Evolutionary conservation across 1,140 invertebrate species (phyloP), one percentile per base, ranked within the genome.

Genomic region (Euura lappo): DNA sequence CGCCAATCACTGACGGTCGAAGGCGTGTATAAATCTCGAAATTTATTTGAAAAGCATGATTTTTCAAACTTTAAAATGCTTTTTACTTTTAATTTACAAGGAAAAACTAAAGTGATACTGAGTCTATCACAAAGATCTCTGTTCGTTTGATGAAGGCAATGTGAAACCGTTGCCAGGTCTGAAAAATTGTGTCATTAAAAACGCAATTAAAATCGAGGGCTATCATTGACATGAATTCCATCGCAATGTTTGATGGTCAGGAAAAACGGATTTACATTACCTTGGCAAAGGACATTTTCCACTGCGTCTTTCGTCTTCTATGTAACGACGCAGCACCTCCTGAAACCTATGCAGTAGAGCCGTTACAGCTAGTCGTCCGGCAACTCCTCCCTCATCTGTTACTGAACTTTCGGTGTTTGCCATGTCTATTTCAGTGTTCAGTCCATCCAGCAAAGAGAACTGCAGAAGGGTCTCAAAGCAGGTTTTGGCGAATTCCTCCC

Each of bases 401-500:
- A 87, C 83, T 13, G 72, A 13, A 65, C 6, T 79, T 66, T 87
- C 88, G 64, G 80, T 79, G 45, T 81, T 75, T 44, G 84, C 83
- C 64, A 89, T 89, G 44, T 85, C 89, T 80, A 85, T 78, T 70
- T 90, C 88, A 73, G 87, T 86, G 76, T 88, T 89, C 64, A 92
- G 79, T 76, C 93, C 92, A 81, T 95, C 93, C 45, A 93, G 89
- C 73, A 93, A 90, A 1, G 97, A 98, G 88, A 98, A 99, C 86
- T 98, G 96, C 10, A 99, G 90, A 42, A 99, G 89, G 1, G 97
- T 98, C 87, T 99, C 97, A 83, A 99, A 99, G 83, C 98, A 99
- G 0, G 94, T 95, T 82, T 97, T 95, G 42, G 97, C 97, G 89
- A 99, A 98, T 81, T 98, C 97, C 87, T 99, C 97, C 42, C 97